A percentile compares a stretch with the other conserved stretches of the same genome.
phyloP scores from a whole-genome alignment of 2,113 vertebrate genomes.

The Petromus typicus region DNA sequence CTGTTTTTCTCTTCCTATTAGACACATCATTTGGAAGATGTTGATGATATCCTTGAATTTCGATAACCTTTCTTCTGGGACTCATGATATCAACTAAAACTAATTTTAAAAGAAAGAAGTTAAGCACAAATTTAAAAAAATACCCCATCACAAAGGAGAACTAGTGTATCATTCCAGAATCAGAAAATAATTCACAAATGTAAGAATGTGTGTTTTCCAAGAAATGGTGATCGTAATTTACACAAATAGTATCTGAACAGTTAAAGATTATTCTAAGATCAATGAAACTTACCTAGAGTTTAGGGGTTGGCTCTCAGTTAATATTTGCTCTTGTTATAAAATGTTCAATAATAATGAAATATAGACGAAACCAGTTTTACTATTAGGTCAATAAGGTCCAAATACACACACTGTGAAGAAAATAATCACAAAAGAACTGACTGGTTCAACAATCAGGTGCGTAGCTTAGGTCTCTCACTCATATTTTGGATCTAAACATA shows the following conservation, averaged over 20 bases:
- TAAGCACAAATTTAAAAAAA: slow-evolving; percentile 50
- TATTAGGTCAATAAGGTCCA: slow-evolving; percentile 52
- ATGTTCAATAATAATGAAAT: slow-evolving; percentile 66
- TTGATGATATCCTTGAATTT: slow-evolving; percentile 28
- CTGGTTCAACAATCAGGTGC: slow-evolving; percentile 53
- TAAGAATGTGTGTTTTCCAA: slow-evolving; percentile 61
- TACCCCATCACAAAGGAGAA: slow-evolving; percentile 46
- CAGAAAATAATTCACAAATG: slow-evolving; percentile 56
- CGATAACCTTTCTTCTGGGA: slow-evolving; percentile 65
- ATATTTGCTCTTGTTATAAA: slow-evolving; percentile 71
- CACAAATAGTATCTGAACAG: slow-evolving; percentile 55
- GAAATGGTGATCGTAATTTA: slow-evolving; percentile 64
- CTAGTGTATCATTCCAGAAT: slow-evolving; percentile 51
- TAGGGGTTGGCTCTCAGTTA: slow-evolving; percentile 70
- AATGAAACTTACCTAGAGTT: slow-evolving; percentile 63
- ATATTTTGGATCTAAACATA: slow-evolving; percentile 60
- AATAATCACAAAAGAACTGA: slow-evolving; percentile 58
- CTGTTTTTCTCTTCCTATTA: slow-evolving; percentile 26
- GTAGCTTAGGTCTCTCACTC: slow-evolving; percentile 58
- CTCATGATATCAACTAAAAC: slow-evolving; percentile 34
- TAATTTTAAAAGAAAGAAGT: slow-evolving; percentile 50
- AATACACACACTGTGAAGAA: slow-evolving; percentile 66
- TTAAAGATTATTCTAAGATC: slow-evolving; percentile 76
- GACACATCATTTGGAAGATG: slow-evolving; percentile 34
- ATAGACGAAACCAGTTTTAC: slow-evolving; percentile 66